Evolutionary conservation across 2,888 invertebrate genomes (phyloP).

Genomic region (Helicoverpa assulta): DNA sequence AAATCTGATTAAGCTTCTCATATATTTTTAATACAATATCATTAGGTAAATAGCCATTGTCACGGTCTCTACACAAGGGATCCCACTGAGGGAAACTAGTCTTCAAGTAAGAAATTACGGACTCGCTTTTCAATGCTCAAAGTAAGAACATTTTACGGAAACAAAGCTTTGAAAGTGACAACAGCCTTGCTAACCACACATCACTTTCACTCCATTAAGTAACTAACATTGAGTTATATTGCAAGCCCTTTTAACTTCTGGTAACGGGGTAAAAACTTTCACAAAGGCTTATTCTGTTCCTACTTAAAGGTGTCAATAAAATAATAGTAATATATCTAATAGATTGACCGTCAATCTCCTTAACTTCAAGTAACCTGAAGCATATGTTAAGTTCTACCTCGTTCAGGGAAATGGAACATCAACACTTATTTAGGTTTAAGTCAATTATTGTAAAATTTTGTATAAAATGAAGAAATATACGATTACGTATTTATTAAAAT

Average conservation of each 20-base stretch:
- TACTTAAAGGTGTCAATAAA: not conserved
- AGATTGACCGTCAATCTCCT: not conserved
- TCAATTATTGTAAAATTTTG: no score
- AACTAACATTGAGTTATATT: slow-evolving; percentile 15
- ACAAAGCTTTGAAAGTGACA: slow-evolving; percentile 46
- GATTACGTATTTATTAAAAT: no score
- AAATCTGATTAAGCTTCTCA: no score
- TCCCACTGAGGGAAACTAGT: no score
- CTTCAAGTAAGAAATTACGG: slow-evolving; percentile 18
- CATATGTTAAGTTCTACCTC: no score
- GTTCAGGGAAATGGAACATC: no score
- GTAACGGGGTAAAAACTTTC: slow-evolving; percentile 1
- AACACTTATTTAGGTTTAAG: no score
- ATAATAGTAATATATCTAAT: not conserved
- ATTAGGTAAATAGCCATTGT: no score
- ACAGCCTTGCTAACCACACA: slow-evolving; percentile 22
- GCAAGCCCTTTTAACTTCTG: slow-evolving; percentile 4
- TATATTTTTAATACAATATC: no score
- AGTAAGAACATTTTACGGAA: slow-evolving; percentile 34
- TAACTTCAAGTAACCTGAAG: no score
- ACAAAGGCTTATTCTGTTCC: not conserved
- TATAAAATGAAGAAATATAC: no score
- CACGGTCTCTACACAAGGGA: no score
- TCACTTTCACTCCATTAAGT: slow-evolving; percentile 47
- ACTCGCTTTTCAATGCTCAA: slow-evolving; percentile 11